Evolutionary conservation across 2,888 invertebrate genomes (phyloP).

Genomic region (Rotaria macrura): DNA sequence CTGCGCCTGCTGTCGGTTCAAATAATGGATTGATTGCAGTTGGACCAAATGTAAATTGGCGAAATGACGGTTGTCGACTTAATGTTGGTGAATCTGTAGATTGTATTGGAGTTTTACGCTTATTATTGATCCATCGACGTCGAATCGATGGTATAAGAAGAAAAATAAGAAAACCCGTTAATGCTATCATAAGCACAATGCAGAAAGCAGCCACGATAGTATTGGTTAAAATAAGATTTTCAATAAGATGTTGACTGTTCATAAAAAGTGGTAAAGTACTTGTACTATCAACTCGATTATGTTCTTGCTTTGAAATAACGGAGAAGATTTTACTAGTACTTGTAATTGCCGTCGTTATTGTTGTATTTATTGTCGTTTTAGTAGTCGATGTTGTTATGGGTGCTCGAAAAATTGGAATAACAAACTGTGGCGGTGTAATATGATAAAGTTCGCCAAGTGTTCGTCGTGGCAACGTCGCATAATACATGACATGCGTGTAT

Average conservation of each 20-base stretch:
- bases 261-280: neutral
- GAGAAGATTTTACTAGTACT: neutral
- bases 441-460: neutral
- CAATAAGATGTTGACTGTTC: neutral
- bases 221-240: constrained; percentile 2
- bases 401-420: neutral
- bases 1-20: neutral
- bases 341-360: neutral
- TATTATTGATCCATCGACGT: neutral
- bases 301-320: neutral
- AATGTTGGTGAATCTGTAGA: neutral
- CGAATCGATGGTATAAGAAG: constrained; percentile 14
- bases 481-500: neutral
- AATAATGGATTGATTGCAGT: neutral
- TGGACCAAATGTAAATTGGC: neutral
- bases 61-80: neutral
- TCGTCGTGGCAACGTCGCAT: neutral
- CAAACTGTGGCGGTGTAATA: neutral
- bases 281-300: neutral
- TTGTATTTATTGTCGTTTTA: neutral
- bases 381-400: neutral
- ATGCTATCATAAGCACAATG: constrained; percentile 2
- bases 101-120: neutral
- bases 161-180: constrained; percentile 10
- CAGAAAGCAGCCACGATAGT: neutral